A percentile compares a stretch with the other conserved stretches of the same genome.
These are phyloP conservation scores for Cheirogaleus medius DNA, from an alignment of 2,113 vertebrate genomes.

Conservation along the genomic window DNA sequence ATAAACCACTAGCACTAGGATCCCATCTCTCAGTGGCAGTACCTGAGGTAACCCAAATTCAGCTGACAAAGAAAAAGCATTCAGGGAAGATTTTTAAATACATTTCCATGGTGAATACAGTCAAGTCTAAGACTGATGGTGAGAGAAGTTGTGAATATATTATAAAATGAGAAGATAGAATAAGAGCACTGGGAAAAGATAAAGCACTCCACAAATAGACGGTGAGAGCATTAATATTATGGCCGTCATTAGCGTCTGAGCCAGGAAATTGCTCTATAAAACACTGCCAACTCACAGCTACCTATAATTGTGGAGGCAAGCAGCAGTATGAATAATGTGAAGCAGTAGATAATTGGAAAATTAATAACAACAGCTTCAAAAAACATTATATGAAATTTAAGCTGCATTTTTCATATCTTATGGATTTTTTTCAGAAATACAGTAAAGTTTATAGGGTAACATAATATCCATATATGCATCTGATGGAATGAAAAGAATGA, in stretches of 20 bases:
- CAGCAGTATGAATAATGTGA: neutral
- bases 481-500: neutral
- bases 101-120: neutral
- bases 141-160: neutral
- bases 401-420: neutral
- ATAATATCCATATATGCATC: neutral
- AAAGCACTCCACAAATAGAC: constrained; percentile 3
- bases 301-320: neutral
- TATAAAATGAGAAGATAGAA: neutral
- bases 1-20: neutral
- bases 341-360: constrained; percentile 23
- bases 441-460: neutral
- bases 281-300: constrained; percentile 27
- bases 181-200: neutral
- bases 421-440: neutral
- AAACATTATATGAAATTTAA: constrained; percentile 8
- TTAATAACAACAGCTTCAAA: neutral
- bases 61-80: neutral
- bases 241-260: neutral
- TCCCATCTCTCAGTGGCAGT: neutral
- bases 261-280: neutral
- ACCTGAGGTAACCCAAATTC: neutral
- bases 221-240: neutral
- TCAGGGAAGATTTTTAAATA: neutral
- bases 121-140: neutral